Evolutionary conservation across 2,113 vertebrate genomes (phyloP).

Genomic region (Macroglossus sobrinus): DNA sequence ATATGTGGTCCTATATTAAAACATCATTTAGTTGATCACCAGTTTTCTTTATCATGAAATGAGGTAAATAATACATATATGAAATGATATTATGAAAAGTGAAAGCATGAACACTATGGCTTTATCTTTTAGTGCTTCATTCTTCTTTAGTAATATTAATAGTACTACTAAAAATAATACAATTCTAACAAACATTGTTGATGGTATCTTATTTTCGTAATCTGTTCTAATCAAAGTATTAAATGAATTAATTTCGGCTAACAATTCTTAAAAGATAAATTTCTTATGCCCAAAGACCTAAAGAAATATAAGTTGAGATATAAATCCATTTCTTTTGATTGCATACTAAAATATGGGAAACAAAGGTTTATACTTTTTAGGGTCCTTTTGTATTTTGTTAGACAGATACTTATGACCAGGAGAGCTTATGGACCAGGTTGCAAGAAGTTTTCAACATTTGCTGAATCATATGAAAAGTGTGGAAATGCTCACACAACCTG

Average conservation of each 20-base stretch:
- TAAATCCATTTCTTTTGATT: neutral
- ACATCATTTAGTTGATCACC: neutral
- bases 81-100: neutral
- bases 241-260: neutral
- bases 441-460: neutral
- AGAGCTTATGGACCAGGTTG: neutral
- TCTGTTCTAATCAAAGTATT: neutral
- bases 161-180: neutral
- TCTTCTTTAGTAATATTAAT: neutral
- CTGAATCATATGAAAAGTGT: slow-evolving; percentile 30
- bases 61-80: neutral
- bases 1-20: neutral
- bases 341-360: neutral
- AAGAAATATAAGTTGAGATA: neutral
- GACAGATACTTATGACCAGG: neutral
- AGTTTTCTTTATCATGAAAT: neutral
- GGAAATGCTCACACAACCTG: slow-evolving; percentile 35
- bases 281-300: neutral
- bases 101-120: neutral
- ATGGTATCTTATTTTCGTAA: neutral
- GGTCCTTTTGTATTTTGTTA: neutral
- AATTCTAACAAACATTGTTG: neutral
- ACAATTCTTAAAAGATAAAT: neutral
- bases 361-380: neutral
- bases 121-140: neutral